Evolutionary conservation across 2,113 vertebrate genomes (phyloP).

Genomic region (Ailurus styani): DNA sequence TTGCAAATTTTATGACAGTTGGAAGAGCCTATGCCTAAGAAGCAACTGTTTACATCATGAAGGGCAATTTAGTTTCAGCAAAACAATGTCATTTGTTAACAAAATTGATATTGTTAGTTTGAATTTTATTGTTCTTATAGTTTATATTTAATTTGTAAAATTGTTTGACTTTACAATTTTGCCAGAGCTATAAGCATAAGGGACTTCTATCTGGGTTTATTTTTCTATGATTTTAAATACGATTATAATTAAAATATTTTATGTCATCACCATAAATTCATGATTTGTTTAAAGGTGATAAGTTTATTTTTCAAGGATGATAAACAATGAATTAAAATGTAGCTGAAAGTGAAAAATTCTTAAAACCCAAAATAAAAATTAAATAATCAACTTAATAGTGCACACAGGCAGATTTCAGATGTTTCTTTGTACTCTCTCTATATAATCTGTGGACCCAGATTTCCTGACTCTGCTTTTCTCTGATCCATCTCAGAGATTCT

Average conservation of each 20-base stretch:
- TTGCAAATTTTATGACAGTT: constrained; percentile 15
- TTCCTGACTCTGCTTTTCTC: neutral
- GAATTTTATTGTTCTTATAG: neutral
- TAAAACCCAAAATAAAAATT: neutral
- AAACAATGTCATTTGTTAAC: neutral
- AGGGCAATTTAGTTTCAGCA: neutral
- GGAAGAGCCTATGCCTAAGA: neutral
- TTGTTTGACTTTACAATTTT: neutral
- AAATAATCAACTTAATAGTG: neutral
- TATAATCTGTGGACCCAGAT: neutral
- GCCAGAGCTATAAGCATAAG: neutral
- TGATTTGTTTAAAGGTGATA: neutral
- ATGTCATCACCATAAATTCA: neutral
- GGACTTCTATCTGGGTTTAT: neutral
- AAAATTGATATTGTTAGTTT: constrained; percentile 3
- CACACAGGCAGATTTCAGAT: neutral
- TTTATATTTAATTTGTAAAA: neutral
- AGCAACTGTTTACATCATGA: neutral
- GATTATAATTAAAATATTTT: neutral
- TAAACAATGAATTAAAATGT: neutral
- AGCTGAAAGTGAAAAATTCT: neutral
- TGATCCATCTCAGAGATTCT: neutral
- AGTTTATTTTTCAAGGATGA: neutral
- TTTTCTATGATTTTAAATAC: neutral
- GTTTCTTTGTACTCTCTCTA: neutral